A percentile compares a stretch with the other conserved stretches of the same genome.
These are phyloP conservation scores for Platyrinchus mystaceus DNA, from an alignment of 2,797 vertebrate species.

Conservation along the genomic window DNA sequence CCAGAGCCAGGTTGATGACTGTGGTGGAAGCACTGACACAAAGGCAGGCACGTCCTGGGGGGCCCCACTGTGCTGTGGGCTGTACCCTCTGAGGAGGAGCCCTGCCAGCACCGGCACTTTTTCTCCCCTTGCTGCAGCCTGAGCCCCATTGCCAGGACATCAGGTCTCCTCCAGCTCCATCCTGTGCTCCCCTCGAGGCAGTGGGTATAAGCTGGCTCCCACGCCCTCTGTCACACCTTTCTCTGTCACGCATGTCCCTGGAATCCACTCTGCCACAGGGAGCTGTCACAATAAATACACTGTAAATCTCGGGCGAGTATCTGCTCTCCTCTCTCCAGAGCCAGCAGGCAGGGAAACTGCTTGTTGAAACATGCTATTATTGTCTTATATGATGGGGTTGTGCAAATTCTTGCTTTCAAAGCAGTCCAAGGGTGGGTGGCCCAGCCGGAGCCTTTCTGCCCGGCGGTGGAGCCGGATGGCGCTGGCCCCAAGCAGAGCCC, in stretches of 20 bases:
- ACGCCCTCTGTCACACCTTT: not conserved
- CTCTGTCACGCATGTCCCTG: accelerated
- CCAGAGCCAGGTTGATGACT: accelerated
- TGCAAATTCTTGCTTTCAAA: not conserved
- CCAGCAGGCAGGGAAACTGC: not conserved
- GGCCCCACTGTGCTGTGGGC: accelerated
- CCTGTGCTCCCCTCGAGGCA: accelerated
- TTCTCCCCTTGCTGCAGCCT: not conserved
- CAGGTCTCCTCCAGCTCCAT: not conserved
- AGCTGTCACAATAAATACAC: not conserved
- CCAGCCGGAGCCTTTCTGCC: not conserved
- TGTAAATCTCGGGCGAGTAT: not conserved
- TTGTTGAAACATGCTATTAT: not conserved
- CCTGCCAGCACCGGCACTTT: not conserved
- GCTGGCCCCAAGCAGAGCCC: accelerated
- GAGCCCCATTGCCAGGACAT: accelerated
- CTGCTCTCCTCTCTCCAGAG: not conserved
- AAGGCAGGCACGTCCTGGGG: not conserved
- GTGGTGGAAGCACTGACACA: not conserved
- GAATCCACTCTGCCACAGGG: accelerated
- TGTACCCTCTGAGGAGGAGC: not conserved
- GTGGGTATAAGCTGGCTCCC: not conserved
- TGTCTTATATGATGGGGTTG: not conserved
- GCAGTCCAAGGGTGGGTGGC: accelerated
- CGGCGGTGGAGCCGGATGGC: accelerated